Base-by-base conservation (phyloP, 2,888 invertebrate genomes). In the Epirrhoe tristata region DNA sequence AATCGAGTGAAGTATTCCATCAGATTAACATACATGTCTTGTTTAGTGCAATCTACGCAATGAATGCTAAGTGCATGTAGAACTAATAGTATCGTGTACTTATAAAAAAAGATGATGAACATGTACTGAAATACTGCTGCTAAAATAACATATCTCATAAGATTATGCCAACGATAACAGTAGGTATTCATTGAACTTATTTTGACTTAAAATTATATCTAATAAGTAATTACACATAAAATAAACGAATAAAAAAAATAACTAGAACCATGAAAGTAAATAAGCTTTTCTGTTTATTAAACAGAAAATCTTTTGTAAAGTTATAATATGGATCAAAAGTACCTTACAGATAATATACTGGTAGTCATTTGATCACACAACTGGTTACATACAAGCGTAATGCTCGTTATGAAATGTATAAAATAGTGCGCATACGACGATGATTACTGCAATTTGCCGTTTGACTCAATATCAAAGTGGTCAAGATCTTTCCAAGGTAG, bases 371-470 rank as follows among this genome's bases (percentile, higher is more conserved):
- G 54, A 66, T 50, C 66, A 50, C 61, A 56, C 53, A 31, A 57
- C 24, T 53, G 34, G 31, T 60, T 57, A 53, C 61, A 58, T 62
- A 66, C 56, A 63, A 63, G 72, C 76, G 77, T 78, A 79, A 81
- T 81, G 76, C 69, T 74, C 74, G 74, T 80, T 81, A 82, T 81
- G 80, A 81, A 81, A 81, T 78, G 76, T 74, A 79, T 81, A 77
- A 78, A 81, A 78, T 80, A 75, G 78, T 79, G 78, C 78, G 77
- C 81, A 81, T 82, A 77, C 81, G 79, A 77, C 77, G 76, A 75
- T 83, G 82, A 84, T 84, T 82, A 82, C 79, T 74, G 82, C 81
- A 80, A 84, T 84, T 84, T 84, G 73, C 67, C 79, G 77, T 77
- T 80, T 77, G 81, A 77, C 75, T 73, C 77, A 76, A 77, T 78